These are phyloP conservation scores for Alectoris magna DNA, from an alignment of 2,797 vertebrate species.

Conservation along the genomic window DNA sequence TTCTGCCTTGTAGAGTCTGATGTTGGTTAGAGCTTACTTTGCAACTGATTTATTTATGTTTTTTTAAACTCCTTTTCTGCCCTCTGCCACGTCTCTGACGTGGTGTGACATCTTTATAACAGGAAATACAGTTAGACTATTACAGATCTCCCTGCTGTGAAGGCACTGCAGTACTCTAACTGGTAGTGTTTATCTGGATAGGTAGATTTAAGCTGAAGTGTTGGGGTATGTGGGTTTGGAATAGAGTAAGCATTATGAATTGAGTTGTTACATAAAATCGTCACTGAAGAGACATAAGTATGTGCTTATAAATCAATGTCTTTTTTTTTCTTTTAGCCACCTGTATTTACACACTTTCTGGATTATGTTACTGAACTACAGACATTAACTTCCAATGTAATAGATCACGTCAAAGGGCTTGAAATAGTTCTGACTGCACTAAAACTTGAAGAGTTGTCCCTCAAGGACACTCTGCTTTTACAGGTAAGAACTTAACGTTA, in stretches of 20 bases:
- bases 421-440: conserved; percentile 88
- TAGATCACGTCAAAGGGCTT: conserved; percentile 90
- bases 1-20: neutral
- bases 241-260: neutral
- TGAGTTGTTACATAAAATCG: neutral
- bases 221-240: neutral
- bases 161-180: neutral
- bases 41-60: too few relatives aligned
- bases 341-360: conserved; percentile 91
- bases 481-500: conserved; percentile 67
- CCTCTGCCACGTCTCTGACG: neutral
- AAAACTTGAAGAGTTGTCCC: conserved; percentile 88
- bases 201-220: neutral
- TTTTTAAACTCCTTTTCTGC: neutral
- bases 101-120: neutral
- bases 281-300: neutral
- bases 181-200: neutral
- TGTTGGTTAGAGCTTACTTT: neutral
- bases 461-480: conserved; percentile 85
- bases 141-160: neutral
- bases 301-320: neutral
- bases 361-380: conserved; percentile 88
- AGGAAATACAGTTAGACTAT: neutral
- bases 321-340: conserved; percentile 81
- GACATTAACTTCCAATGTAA: conserved; percentile 85